These are phyloP conservation scores for Microtus pennsylvanicus DNA, from an alignment of 2,113 vertebrate species.

Conservation along the genomic window DNA sequence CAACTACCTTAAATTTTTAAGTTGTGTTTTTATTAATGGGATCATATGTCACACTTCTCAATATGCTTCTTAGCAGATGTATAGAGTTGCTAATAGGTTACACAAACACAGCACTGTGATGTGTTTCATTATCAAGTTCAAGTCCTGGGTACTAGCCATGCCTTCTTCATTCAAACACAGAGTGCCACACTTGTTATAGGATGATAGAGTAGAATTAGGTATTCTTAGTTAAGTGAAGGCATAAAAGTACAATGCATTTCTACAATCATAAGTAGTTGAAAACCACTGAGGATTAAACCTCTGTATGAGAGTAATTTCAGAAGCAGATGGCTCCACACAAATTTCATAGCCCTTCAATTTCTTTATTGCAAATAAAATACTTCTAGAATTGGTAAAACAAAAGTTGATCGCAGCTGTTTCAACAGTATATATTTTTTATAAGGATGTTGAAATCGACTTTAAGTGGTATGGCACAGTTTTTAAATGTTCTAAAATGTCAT, in stretches of 20 bases:
- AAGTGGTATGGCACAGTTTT: constrained; percentile 79
- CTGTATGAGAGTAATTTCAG: constrained; percentile 85
- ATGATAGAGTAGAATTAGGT: constrained; percentile 56
- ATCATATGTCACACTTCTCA: constrained; percentile 54
- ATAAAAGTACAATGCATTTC: constrained; percentile 67
- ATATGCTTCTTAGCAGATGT: constrained; percentile 63
- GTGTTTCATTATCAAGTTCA: constrained; percentile 60
- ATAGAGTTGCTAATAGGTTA: background rate
- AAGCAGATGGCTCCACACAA: constrained; percentile 87
- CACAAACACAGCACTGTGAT: constrained; percentile 50
- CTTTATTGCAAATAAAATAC: constrained; percentile 88
- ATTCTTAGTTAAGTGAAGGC: constrained; percentile 53
- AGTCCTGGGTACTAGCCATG: constrained; percentile 47
- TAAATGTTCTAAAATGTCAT: constrained; percentile 62
- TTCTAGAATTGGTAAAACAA: constrained; percentile 87
- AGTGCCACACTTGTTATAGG: constrained; percentile 38
- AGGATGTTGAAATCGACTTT: constrained; percentile 82
- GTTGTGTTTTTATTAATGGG: constrained; percentile 56
- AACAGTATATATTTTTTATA: constrained; percentile 83
- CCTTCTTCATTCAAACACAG: constrained; percentile 37
- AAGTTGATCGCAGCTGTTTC: constrained; percentile 87
- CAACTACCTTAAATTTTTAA: constrained; percentile 64
- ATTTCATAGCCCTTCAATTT: constrained; percentile 87
- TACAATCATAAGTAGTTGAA: constrained; percentile 73
- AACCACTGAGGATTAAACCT: constrained; percentile 79